phyloP scores from a whole-genome alignment of 1,140 invertebrate genomes.

The Solenopsis fugax region DNA sequence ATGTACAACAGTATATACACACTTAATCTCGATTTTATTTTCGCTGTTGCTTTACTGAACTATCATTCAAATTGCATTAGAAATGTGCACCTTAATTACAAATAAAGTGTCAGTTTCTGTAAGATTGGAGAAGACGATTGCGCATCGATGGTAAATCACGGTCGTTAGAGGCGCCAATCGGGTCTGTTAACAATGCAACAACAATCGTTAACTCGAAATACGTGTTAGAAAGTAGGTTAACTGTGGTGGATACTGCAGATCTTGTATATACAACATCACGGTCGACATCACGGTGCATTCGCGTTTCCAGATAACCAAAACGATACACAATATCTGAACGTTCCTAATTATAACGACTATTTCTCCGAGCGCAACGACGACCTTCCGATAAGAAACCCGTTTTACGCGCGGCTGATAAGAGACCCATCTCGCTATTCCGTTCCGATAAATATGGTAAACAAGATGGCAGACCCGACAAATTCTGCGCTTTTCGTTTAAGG shows the following conservation, averaged over 20 bases:
- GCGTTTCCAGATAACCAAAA: constrained; percentile 51
- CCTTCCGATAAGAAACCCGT: constrained; percentile 41
- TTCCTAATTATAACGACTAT: constrained; percentile 44
- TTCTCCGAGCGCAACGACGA: background rate
- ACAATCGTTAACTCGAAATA: constrained; percentile 57
- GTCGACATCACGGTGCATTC: constrained; percentile 32
- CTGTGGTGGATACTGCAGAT: constrained; percentile 44
- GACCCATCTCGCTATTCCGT: background rate
- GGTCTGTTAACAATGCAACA: constrained; percentile 55
- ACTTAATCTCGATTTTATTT: background rate
- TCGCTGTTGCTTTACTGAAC: background rate
- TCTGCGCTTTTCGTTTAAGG: background rate
- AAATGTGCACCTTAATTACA: background rate
- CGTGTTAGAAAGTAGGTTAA: constrained; percentile 63
- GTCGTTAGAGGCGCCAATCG: constrained; percentile 4
- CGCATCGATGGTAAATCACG: constrained; percentile 9
- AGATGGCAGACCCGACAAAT: background rate
- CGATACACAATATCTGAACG: constrained; percentile 37
- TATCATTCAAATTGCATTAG: background rate
- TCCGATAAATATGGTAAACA: constrained; percentile 32
- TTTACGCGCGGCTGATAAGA: constrained; percentile 49
- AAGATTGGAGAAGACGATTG: constrained; percentile 11
- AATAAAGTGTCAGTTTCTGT: constrained; percentile 4
- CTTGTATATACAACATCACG: background rate
- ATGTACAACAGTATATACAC: background rate